Percentiles rank a stretch among this genome's conserved stretches.
Evolutionary conservation across 2,797 vertebrate species (phyloP).

Genomic region (Fistularia tabacaria): DNA sequence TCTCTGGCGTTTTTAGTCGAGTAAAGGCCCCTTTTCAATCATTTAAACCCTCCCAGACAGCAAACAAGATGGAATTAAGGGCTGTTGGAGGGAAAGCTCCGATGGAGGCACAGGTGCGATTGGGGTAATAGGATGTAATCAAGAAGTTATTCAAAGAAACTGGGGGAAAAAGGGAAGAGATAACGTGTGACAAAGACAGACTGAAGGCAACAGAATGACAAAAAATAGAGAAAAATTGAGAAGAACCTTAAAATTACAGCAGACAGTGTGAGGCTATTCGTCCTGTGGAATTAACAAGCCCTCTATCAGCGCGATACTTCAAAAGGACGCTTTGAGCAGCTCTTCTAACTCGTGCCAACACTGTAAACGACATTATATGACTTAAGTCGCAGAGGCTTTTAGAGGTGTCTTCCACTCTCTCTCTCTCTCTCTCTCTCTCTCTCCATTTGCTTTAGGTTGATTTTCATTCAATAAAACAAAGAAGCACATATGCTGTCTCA

Average conservation of each 20-base stretch:
- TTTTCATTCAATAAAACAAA: too few relatives aligned
- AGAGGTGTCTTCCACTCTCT: constrained; percentile 14
- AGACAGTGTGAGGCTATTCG: constrained; percentile 45
- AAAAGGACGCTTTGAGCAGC: constrained; percentile 18
- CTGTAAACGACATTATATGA: constrained; percentile 8
- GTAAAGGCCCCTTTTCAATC: constrained; percentile 47
- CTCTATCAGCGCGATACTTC: constrained; percentile 54
- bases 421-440: background rate
- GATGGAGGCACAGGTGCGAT: constrained; percentile 7
- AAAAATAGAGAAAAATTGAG: background rate
- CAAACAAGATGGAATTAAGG: constrained; percentile 19
- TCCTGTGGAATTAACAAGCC: constrained; percentile 56
- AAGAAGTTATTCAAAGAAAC: constrained; percentile 2
- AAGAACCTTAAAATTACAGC: constrained; percentile 7
- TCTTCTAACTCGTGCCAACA: constrained; percentile 5
- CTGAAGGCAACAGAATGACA: constrained; percentile 3
- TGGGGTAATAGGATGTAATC: constrained; percentile 5
- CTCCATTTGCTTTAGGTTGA: too few relatives aligned
- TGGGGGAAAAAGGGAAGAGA: constrained; percentile 4
- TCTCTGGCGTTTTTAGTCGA: constrained; percentile 17
- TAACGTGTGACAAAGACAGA: background rate
- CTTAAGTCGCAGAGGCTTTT: constrained; percentile 17
- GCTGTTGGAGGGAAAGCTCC: constrained; percentile 9
- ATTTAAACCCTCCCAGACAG: constrained; percentile 41
- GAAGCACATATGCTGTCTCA: too few relatives aligned